A percentile compares a stretch with the other conserved stretches of the same genome.
These are phyloP conservation scores for Trachurus trachurus DNA, from an alignment of 2,797 vertebrate genomes.

Conservation along the genomic window DNA sequence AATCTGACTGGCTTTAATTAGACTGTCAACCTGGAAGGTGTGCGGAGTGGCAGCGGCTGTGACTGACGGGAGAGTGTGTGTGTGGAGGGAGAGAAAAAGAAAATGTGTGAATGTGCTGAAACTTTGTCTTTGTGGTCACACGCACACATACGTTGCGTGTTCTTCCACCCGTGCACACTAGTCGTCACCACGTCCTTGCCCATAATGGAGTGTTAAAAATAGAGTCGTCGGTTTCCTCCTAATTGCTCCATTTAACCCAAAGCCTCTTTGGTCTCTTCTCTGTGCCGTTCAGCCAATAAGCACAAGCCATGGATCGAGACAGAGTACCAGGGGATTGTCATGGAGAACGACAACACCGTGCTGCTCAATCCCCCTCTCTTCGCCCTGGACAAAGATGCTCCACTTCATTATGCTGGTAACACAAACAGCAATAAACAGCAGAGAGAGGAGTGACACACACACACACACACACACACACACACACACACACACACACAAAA, in stretches of 20 bases:
- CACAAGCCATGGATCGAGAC: constrained; percentile 99
- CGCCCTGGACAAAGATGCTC: constrained; percentile 98
- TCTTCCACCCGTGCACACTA: constrained; percentile 39
- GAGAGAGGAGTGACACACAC: neutral
- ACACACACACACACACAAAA: no score
- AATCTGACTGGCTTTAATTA: constrained; percentile 76
- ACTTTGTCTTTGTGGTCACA: constrained; percentile 53
- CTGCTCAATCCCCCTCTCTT: constrained; percentile 97
- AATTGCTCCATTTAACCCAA: constrained; percentile 83
- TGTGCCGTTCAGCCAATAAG: constrained; percentile 92
- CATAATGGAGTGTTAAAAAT: constrained; percentile 77
- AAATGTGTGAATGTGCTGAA: constrained; percentile 48
- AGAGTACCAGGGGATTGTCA: constrained; percentile 99
- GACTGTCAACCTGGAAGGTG: constrained; percentile 63
- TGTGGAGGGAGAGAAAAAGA: constrained; percentile 20
- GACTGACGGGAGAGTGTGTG: constrained; percentile 25
- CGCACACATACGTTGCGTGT: constrained; percentile 48
- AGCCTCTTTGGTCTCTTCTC: constrained; percentile 64
- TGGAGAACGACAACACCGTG: constrained; percentile 99
- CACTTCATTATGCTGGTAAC: constrained; percentile 96
- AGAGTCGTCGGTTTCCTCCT: constrained; percentile 69
- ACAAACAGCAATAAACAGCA: constrained; percentile 8
- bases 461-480: no score
- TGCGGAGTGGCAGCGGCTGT: constrained; percentile 43
- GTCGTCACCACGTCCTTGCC: constrained; percentile 50